phyloP scores from a whole-genome alignment of 1,140 invertebrate genomes.

The Maniola jurtina region DNA sequence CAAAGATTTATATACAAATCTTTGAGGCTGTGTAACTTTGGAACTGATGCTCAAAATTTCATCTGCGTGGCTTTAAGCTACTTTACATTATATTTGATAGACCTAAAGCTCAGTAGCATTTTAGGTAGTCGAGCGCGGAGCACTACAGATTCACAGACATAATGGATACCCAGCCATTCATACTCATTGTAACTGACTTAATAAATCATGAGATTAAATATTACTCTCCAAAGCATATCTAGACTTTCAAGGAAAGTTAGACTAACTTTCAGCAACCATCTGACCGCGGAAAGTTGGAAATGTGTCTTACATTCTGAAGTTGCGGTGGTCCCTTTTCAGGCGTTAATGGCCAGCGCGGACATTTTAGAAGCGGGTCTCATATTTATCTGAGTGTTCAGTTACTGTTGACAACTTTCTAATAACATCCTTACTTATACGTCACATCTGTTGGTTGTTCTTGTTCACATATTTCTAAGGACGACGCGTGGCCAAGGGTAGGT shows the following conservation, averaged over 20 bases:
- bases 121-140: too few relatives aligned
- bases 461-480: background rate
- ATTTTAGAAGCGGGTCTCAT: slow-evolving; percentile 6
- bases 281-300: background rate
- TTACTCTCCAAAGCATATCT: background rate
- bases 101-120: too few relatives aligned
- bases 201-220: background rate
- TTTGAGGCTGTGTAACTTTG: too few relatives aligned
- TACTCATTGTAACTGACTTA: too few relatives aligned
- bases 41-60: too few relatives aligned
- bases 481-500: too few relatives aligned
- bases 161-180: too few relatives aligned
- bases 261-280: background rate
- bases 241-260: background rate
- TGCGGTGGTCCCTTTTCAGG: slow-evolving; percentile 5
- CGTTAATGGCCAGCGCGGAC: background rate
- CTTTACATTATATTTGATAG: too few relatives aligned
- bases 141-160: too few relatives aligned
- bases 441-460: background rate
- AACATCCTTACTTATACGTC: background rate
- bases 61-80: too few relatives aligned
- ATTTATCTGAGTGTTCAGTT: slow-evolving; percentile 1
- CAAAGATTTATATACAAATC: too few relatives aligned
- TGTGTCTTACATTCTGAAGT: slow-evolving; percentile 3
- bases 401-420: background rate